Percentiles rank a stretch among this genome's conserved stretches.
These are phyloP conservation scores for Chrysochloris asiatica DNA, from an alignment of 2,113 vertebrate genomes.

Conservation along the genomic window DNA sequence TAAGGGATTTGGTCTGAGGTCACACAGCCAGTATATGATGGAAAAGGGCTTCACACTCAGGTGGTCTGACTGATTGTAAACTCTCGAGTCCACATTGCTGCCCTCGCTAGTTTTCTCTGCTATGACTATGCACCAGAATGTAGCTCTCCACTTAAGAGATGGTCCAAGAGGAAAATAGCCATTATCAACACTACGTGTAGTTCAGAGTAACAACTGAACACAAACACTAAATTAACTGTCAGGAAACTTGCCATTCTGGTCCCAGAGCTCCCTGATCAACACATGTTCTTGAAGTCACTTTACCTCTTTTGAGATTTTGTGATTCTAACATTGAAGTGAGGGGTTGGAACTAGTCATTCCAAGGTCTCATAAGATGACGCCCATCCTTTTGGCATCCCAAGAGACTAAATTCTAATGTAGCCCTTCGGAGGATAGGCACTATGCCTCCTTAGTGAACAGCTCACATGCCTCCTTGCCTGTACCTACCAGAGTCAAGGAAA, in stretches of 20 bases:
- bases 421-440: neutral
- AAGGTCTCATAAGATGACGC: neutral
- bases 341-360: neutral
- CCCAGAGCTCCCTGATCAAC: neutral
- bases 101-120: neutral
- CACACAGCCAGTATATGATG: neutral
- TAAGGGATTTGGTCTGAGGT: neutral
- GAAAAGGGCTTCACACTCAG: neutral
- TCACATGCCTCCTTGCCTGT: neutral
- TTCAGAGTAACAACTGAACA: too few relatives aligned
- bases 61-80: neutral
- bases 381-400: neutral
- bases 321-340: neutral
- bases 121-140: neutral
- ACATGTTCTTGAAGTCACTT: neutral
- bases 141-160: too few relatives aligned
- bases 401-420: neutral
- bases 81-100: neutral
- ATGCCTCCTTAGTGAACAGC: neutral
- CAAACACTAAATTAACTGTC: too few relatives aligned
- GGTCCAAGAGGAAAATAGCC: too few relatives aligned
- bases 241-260: neutral
- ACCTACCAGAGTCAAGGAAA: neutral
- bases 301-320: slow-evolving; percentile 1
- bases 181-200: too few relatives aligned